Conservation (phyloP, 2,113 vertebrate genomes). For the Lamprotornis superbus region DNA sequence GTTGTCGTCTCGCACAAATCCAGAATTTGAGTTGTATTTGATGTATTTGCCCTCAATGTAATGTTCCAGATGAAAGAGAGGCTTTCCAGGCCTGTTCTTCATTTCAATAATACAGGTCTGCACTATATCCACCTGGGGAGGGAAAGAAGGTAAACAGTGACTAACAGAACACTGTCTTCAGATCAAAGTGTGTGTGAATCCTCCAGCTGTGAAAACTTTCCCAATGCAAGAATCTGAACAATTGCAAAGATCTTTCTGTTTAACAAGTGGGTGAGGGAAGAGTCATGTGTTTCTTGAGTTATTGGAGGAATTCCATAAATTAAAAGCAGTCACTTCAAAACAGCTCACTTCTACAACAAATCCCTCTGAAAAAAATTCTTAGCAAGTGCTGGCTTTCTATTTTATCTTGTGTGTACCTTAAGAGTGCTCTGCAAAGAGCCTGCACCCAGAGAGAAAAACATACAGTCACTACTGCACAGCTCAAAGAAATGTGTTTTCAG, state of each 20-base stretch:
- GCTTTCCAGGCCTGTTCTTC: constrained; percentile 79
- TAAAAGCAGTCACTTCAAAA: background rate
- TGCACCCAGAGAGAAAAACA: background rate
- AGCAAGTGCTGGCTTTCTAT: background rate
- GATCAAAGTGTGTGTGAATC: background rate
- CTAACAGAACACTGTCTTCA: background rate
- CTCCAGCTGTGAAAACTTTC: constrained; percentile 2
- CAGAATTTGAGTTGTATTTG: constrained; percentile 99
- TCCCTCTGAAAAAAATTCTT: background rate
- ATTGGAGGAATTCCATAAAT: background rate
- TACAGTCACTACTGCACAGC: background rate
- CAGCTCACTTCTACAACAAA: background rate
- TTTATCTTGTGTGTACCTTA: background rate
- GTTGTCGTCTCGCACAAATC: constrained; percentile 94
- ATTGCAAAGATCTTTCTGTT: background rate
- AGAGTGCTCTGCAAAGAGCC: background rate
- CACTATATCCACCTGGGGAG: constrained; percentile 92
- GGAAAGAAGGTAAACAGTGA: background rate
- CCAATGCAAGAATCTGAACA: background rate
- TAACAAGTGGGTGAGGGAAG: background rate
- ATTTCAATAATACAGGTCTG: constrained; percentile 95
- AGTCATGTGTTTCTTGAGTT: background rate
- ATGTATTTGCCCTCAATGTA: constrained; percentile 99
- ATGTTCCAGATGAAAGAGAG: constrained; percentile 94
- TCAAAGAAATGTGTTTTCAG: background rate